phyloP scores from a whole-genome alignment of 2,797 vertebrate genomes.

The Tadarida brasiliensis region DNA sequence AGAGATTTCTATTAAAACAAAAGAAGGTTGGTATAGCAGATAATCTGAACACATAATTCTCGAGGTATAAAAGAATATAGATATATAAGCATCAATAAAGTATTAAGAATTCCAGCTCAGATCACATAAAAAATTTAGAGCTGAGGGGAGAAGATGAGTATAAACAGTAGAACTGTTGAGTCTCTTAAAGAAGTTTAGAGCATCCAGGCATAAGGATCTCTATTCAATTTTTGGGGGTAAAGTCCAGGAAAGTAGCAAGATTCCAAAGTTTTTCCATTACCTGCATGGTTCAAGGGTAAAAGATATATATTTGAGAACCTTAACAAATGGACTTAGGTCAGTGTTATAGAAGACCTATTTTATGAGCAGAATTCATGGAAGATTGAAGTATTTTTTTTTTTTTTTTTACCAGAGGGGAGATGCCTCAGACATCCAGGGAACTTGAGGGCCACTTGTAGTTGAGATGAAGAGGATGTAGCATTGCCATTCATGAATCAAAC shows the following conservation, averaged over 20 bases:
- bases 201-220: background rate
- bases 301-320: background rate
- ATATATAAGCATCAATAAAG: background rate
- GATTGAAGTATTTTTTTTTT: background rate
- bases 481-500: too few relatives aligned
- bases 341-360: background rate
- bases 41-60: background rate
- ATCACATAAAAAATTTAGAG: background rate
- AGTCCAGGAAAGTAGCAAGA: background rate
- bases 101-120: background rate
- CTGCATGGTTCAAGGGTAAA: background rate
- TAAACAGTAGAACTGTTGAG: background rate
- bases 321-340: background rate
- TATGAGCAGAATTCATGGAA: background rate
- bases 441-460: background rate
- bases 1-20: slow-evolving; percentile 41
- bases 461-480: background rate
- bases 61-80: background rate
- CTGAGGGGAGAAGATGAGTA: background rate
- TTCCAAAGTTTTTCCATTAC: background rate
- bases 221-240: background rate
- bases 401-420: background rate
- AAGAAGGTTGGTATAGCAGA: background rate
- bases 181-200: background rate
- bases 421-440: background rate